phyloP scores from a whole-genome alignment of 2,888 invertebrate species.

The Empis livida region DNA sequence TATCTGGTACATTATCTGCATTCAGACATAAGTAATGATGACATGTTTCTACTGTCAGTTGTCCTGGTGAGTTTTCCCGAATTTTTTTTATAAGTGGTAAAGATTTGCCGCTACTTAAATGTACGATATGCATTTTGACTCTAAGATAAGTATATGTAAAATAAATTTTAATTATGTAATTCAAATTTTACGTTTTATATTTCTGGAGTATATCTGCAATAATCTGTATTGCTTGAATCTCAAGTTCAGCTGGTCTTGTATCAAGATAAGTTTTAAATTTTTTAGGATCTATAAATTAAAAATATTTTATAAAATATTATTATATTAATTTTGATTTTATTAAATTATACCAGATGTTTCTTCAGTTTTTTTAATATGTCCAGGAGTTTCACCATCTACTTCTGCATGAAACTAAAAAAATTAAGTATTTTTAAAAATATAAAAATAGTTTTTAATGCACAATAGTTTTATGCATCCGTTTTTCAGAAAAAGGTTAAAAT shows the following conservation, averaged over 20 bases:
- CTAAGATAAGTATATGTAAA: conserved; percentile 24
- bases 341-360: too few species aligned
- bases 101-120: conserved; percentile 46
- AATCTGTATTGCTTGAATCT: conserved; percentile 44
- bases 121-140: conserved; percentile 49
- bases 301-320: background rate
- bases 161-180: background rate
- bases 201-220: conserved; percentile 41
- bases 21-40: conserved; percentile 50
- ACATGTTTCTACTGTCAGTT: conserved; percentile 53
- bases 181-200: conserved; percentile 33
- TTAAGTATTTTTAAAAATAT: background rate
- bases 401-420: conserved; percentile 52
- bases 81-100: conserved; percentile 39
- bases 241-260: conserved; percentile 48
- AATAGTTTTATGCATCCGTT: too few species aligned
- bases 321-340: too few species aligned
- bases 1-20: conserved; percentile 44
- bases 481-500: too few species aligned
- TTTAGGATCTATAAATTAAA: conserved; percentile 33
- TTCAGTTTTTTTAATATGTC: too few species aligned
- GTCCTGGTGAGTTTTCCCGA: conserved; percentile 37
- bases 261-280: conserved; percentile 46
- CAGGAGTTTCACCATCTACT: conserved; percentile 29
- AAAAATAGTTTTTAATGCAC: background rate